phyloP scores from a whole-genome alignment of 2,113 vertebrate genomes.

The Okapia johnstoni region DNA sequence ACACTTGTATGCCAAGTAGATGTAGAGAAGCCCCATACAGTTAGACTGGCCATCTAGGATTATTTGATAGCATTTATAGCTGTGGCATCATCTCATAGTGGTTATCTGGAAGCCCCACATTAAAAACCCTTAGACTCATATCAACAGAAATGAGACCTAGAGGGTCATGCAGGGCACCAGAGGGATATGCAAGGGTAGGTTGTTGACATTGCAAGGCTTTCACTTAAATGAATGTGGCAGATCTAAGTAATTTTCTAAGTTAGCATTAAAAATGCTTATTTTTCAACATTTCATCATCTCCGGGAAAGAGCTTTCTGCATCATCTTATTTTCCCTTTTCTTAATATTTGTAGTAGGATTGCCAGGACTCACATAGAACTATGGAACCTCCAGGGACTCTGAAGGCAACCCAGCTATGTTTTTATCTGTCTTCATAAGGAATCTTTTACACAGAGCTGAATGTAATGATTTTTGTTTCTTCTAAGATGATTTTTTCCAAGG shows the following conservation, averaged over 20 bases:
- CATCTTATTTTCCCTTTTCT: background rate
- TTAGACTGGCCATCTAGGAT: background rate
- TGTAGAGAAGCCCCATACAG: background rate
- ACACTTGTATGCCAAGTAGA: background rate
- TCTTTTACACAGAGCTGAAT: background rate
- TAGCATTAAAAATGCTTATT: background rate
- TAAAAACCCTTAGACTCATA: background rate
- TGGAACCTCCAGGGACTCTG: background rate
- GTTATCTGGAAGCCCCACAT: background rate
- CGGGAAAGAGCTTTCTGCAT: background rate
- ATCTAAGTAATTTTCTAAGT: slow-evolving; percentile 19
- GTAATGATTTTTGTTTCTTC: slow-evolving; percentile 49
- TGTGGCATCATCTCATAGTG: background rate
- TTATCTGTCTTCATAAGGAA: slow-evolving; percentile 42
- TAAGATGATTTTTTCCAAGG: slow-evolving; percentile 35
- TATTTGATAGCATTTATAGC: background rate
- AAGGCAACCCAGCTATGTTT: background rate
- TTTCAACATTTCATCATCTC: background rate
- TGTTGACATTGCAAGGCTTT: background rate
- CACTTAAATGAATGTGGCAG: background rate
- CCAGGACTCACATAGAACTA: background rate
- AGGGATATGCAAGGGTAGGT: background rate
- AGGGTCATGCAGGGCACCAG: background rate
- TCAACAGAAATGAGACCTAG: background rate
- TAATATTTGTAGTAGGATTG: background rate